Conservation (phyloP, 2,797 vertebrate genomes). For the Lycodopsis pacificus region DNA sequence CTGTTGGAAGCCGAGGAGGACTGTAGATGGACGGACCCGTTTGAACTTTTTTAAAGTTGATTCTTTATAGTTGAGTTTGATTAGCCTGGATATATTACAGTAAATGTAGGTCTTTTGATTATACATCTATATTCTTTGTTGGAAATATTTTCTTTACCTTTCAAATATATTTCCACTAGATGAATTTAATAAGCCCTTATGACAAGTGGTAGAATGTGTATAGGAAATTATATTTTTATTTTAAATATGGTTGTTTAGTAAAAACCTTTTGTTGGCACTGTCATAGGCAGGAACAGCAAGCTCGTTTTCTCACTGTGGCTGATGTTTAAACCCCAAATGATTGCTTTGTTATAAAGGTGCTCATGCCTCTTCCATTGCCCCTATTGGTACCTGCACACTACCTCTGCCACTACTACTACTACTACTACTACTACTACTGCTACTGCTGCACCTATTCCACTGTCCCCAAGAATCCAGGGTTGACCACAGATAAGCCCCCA, state of each 20-base stretch:
- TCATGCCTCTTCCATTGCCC: slow-evolving; percentile 82
- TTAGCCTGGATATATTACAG: slow-evolving; percentile 4
- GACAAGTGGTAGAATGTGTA: slow-evolving; percentile 45
- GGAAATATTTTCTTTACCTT: slow-evolving; percentile 7
- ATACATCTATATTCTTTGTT: slow-evolving; percentile 1
- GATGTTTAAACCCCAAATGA: slow-evolving; percentile 82
- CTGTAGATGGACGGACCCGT: slow-evolving; percentile 14
- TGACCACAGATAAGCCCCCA: slow-evolving; percentile 73
- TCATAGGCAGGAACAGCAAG: slow-evolving; percentile 71
- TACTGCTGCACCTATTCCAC: slow-evolving; percentile 76
- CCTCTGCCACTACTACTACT: slow-evolving; percentile 72
- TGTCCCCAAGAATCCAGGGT: slow-evolving; percentile 76
- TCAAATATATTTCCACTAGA: slow-evolving; percentile 14
- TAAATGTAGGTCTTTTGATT: not conserved
- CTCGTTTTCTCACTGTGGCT: slow-evolving; percentile 73
- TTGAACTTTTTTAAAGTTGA: slow-evolving; percentile 27
- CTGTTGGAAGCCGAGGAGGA: slow-evolving; percentile 16
- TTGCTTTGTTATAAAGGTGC: slow-evolving; percentile 84
- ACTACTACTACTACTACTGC: slow-evolving; percentile 51
- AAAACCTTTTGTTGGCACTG: slow-evolving; percentile 70
- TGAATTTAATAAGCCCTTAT: slow-evolving; percentile 34
- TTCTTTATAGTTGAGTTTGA: slow-evolving; percentile 17
- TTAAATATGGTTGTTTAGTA: slow-evolving; percentile 52
- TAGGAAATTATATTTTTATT: slow-evolving; percentile 30
- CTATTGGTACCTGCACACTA: slow-evolving; percentile 80